These are phyloP conservation scores for Brienomyrus brachyistius DNA, from an alignment of 2,113 vertebrate species.

Conservation along the genomic window DNA sequence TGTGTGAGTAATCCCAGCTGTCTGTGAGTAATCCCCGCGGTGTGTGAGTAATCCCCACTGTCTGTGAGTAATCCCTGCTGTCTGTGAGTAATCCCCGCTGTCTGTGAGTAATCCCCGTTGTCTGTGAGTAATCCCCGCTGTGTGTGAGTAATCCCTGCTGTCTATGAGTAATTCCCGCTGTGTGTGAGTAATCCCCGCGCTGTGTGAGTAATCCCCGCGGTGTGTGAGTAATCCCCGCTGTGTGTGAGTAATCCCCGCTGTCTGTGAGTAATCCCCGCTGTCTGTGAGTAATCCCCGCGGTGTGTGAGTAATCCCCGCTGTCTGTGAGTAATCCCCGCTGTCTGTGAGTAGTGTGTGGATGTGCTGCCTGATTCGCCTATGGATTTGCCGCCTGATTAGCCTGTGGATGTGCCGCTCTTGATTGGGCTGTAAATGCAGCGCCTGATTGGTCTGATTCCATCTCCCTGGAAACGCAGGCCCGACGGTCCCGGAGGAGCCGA, in stretches of 20 bases:
- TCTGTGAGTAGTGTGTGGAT: background rate
- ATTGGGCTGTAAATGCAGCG: background rate
- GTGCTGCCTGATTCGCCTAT: background rate
- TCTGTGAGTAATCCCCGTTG: too few species aligned
- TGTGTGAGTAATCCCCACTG: too few species aligned
- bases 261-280: background rate
- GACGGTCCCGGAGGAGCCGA: background rate
- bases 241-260: background rate
- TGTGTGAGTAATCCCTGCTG: too few species aligned
- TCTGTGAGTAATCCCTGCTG: too few species aligned
- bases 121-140: constrained; percentile 12
- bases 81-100: too few species aligned
- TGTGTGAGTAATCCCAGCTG: constrained; percentile 12
- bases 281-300: background rate
- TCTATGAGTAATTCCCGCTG: too few species aligned
- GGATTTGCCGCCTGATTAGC: background rate
- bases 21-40: too few species aligned
- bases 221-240: constrained; percentile 5
- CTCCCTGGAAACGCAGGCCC: constrained; percentile 8
- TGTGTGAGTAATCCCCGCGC: too few species aligned
- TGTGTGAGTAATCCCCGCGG: background rate
- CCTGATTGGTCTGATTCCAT: background rate
- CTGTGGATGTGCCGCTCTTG: background rate
- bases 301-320: too few species aligned
- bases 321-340: constrained; percentile 11